Evolutionary conservation across 1,140 invertebrate genomes (phyloP).

Genomic region (Trissolcus basalis): DNA sequence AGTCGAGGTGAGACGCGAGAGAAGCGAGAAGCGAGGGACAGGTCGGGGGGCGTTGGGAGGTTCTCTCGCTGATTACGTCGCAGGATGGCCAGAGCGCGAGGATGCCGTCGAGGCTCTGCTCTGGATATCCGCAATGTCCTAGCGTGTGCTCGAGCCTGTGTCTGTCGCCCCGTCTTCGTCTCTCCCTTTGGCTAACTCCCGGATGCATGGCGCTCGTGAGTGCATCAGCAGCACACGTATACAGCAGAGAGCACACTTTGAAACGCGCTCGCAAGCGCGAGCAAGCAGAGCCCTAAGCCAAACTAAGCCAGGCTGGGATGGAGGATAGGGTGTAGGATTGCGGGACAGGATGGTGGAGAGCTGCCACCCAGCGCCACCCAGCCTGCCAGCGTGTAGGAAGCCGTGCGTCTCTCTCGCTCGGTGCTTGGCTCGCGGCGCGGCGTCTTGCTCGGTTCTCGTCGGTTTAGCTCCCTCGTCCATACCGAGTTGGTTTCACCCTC

Average conservation of each 20-base stretch:
- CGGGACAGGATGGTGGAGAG: constrained; percentile 40
- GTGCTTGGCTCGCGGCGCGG: constrained; percentile 4
- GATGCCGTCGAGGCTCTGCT: constrained; percentile 63
- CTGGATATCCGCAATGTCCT: constrained; percentile 75
- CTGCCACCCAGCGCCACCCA: constrained; percentile 53
- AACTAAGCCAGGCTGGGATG: constrained; percentile 70
- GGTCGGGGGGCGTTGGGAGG: constrained; percentile 44
- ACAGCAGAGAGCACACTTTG: constrained; percentile 30
- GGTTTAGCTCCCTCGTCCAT: constrained; percentile 36
- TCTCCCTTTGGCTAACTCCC: too few relatives aligned
- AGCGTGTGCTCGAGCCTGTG: constrained; percentile 56
- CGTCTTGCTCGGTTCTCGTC: constrained; percentile 31
- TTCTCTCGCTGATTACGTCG: constrained; percentile 77
- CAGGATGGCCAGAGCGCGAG: constrained; percentile 72
- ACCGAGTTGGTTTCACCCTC: constrained; percentile 47
- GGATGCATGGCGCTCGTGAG: constrained; percentile 42
- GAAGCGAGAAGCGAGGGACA: constrained; percentile 25
- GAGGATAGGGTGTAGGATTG: constrained; percentile 63
- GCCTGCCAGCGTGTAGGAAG: constrained; percentile 24
- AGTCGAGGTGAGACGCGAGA: constrained; percentile 36
- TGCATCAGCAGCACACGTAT: constrained; percentile 25
- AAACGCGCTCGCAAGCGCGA: constrained; percentile 37
- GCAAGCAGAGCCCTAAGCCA: constrained; percentile 69
- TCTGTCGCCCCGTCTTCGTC: constrained; percentile 37
- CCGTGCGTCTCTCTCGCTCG: constrained; percentile 20